Evolutionary conservation across 2,888 invertebrate genomes (phyloP), one percentile per base, ranked within the genome.

Genomic region (Plagodis dolabraria): DNA sequence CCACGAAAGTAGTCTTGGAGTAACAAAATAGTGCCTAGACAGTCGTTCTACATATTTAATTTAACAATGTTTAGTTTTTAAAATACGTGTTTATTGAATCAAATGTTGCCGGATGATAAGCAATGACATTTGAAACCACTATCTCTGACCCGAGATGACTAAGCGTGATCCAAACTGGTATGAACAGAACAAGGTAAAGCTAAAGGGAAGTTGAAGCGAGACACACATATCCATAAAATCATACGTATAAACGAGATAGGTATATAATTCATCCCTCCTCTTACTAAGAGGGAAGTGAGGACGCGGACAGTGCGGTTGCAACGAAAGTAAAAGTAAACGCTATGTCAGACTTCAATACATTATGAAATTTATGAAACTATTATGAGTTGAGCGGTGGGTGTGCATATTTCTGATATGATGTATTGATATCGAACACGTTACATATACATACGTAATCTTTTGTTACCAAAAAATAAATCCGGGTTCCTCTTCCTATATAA

Each of bases 291-390:
- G 85, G 85, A 84, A 85, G 83, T 82, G 80, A 83, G 79, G 81
- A 77, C 79, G n/a, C n/a, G 68, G 81, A 76, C 79, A 67, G 71
- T 77, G 80, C 75, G 77, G 72, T 76, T 79, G 77, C 78, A 80
- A 79, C 75, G 85, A 89, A 89, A 89, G 89, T 89, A 89, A 89
- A 89, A 89, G 89, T 89, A 75, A 85, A 81, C 78, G 82, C 77
- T 80, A 77, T 77, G 71, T 79, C 75, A 78, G 73, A 73, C 73
- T 76, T 79, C 78, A 76, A 75, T 74, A 74, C 68, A 70, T 77
- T 76, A 76, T 75, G 75, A 76, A 77, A 80, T 80, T 77, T 76
- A 76, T 75, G 75, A 76, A 77, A 80, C 81, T 76, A 74, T 77
- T 75, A 72, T 68, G 73, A 71, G 68, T 74, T 66, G 65, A 69